Evolutionary conservation across 1,140 invertebrate species (phyloP).

Genomic region (Pygmarrhopalites habei): DNA sequence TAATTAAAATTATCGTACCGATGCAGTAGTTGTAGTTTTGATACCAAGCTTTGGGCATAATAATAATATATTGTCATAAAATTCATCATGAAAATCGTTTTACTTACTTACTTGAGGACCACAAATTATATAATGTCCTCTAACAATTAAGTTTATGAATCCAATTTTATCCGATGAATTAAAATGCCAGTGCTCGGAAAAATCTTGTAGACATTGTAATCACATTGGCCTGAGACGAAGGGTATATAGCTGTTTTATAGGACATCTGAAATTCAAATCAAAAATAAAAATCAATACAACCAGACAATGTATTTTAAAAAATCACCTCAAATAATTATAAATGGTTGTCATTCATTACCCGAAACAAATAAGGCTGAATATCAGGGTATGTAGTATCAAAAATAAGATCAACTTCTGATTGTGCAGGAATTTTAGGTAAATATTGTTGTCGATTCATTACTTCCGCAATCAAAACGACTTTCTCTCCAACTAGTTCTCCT

Average conservation of each 20-base stretch:
- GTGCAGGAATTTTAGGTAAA: slow-evolving; percentile 87
- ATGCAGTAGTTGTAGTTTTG: no score
- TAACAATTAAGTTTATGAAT: no score
- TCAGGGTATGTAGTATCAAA: slow-evolving; percentile 89
- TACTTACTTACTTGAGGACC: no score
- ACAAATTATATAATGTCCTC: no score
- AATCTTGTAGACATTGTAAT: slow-evolving; percentile 8
- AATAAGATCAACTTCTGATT: slow-evolving; percentile 82
- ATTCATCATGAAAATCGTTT: no score
- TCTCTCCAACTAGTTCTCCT: slow-evolving; percentile 83
- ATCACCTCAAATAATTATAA: no score
- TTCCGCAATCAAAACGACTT: slow-evolving; percentile 86
- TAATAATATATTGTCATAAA: no score
- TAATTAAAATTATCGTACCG: no score
- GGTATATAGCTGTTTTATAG: slow-evolving; percentile 22
- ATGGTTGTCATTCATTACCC: slow-evolving; percentile 46
- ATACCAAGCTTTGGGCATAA: no score
- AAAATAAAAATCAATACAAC: slow-evolving; percentile 11
- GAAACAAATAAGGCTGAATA: slow-evolving; percentile 92
- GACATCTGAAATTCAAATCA: slow-evolving; percentile 16
- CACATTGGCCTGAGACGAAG: slow-evolving; percentile 6
- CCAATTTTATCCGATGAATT: no score
- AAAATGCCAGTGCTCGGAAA: slow-evolving; percentile 12
- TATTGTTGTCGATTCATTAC: slow-evolving; percentile 92
- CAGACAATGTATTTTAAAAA: no score